Evolutionary conservation across 2,797 vertebrate species (phyloP).

Genomic region (Hafferia zeledoni): DNA sequence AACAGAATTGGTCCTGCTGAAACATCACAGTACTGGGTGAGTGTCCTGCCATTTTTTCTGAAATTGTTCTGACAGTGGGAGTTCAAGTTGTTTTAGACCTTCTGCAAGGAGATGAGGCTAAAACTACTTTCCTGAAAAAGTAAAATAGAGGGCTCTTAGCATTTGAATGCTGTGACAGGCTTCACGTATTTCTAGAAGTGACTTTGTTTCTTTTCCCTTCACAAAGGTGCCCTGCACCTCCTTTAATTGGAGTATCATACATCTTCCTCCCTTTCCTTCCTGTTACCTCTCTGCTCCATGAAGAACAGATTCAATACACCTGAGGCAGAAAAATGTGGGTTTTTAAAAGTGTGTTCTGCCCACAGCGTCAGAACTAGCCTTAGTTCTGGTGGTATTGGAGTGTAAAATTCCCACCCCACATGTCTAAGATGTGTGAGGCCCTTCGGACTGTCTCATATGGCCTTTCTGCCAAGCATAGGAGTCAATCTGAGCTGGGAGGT

Average conservation of each 20-base stretch:
- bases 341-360: background rate
- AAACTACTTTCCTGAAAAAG: background rate
- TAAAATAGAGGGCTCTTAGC: background rate
- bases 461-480: background rate
- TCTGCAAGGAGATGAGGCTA: background rate
- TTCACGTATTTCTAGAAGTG: background rate
- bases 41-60: background rate
- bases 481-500: fast-evolving
- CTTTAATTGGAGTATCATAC: background rate
- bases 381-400: background rate
- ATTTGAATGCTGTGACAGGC: background rate
- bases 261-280: background rate
- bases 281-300: background rate
- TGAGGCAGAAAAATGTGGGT: background rate
- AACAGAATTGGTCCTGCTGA: background rate
- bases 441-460: background rate
- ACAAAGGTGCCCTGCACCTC: background rate
- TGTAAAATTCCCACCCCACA: background rate
- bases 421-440: background rate
- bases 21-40: fast-evolving
- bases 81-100: background rate
- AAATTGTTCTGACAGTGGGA: background rate
- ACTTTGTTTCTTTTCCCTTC: background rate
- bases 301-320: background rate
- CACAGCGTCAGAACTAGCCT: background rate